phyloP scores from a whole-genome alignment of 2,113 vertebrate species.

The Macaca fascicularis region T2T-MFA8v1.1 NC_088391.1:78590001-78590500 shows the following conservation, averaged over 20 bases:
- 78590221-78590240: background rate
- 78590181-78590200: background rate
- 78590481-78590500: background rate
- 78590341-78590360: background rate
- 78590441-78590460: background rate
- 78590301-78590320: background rate
- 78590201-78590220: background rate
- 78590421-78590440: background rate
- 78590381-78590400: conserved; percentile 9
- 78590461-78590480: background rate
- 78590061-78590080: background rate
- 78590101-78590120: background rate
- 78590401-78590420: background rate
- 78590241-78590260: background rate
- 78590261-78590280: background rate
- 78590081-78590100: background rate
- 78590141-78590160: background rate
- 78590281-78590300: background rate
- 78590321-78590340: background rate
- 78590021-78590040: background rate
- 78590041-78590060: background rate
- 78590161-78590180: background rate
- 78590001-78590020: background rate
- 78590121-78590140: background rate
- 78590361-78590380: background rate